Percentiles rank a stretch among this genome's conserved stretches.
Evolutionary conservation across 2,888 invertebrate genomes (phyloP).

Genomic region (Blera fallax): DNA sequence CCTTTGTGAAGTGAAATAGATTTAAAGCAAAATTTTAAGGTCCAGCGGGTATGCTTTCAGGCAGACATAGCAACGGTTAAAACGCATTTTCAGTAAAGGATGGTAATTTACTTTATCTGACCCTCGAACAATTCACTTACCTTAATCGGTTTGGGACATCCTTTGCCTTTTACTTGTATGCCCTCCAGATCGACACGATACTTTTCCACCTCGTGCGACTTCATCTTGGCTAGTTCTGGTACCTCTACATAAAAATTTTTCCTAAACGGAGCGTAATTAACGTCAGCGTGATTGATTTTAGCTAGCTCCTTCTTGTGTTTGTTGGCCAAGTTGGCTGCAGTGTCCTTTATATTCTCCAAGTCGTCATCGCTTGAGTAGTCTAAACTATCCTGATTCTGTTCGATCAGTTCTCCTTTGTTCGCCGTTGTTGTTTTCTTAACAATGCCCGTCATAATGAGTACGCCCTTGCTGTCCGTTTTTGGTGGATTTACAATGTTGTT

Average conservation of each 20-base stretch:
- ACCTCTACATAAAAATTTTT: constrained; percentile 99
- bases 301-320: constrained; percentile 96
- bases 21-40: too few relatives aligned
- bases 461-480: constrained; percentile 83
- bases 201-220: constrained; percentile 91
- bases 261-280: constrained; percentile 93
- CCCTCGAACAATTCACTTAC: constrained; percentile 76
- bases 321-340: constrained; percentile 93
- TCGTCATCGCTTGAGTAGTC: constrained; percentile 99
- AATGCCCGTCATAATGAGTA: constrained; percentile 92
- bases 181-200: constrained; percentile 96
- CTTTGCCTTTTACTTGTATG: constrained; percentile 97
- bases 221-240: constrained; percentile 96
- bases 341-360: constrained; percentile 95
- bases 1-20: too few relatives aligned
- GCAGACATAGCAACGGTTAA: too few relatives aligned
- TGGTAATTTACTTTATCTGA: too few relatives aligned
- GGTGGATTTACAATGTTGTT: constrained; percentile 82
- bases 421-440: constrained; percentile 89
- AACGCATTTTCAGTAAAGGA: too few relatives aligned
- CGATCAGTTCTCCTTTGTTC: constrained; percentile 95
- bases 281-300: constrained; percentile 93
- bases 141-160: constrained; percentile 96
- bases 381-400: constrained; percentile 98
- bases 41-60: too few relatives aligned